A percentile compares a stretch with the other conserved stretches of the same genome.
phyloP scores from a whole-genome alignment of 2,113 vertebrate genomes.

The Tachycineta bicolor region DNA sequence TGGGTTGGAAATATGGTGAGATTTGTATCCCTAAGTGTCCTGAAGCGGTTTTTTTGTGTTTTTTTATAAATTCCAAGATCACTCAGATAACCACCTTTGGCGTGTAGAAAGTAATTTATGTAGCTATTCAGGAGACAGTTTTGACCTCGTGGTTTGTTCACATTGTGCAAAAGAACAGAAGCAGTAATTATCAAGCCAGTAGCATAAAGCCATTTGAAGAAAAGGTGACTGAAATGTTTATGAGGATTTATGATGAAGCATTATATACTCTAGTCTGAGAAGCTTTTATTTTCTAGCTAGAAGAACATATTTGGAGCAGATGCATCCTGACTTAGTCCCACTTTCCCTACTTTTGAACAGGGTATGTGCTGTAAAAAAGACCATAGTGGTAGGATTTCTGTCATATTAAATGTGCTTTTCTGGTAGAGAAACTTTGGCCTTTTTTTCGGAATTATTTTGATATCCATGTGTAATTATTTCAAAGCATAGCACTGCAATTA shows the following conservation, averaged over 20 bases:
- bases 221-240: background rate
- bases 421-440: background rate
- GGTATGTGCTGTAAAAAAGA: background rate
- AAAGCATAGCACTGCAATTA: background rate
- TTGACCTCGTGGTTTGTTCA: background rate
- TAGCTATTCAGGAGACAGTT: background rate
- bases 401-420: background rate
- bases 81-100: background rate
- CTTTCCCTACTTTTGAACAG: background rate
- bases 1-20: background rate
- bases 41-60: background rate
- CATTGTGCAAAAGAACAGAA: background rate
- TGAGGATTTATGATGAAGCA: background rate
- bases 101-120: background rate
- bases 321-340: background rate
- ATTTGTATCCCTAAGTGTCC: background rate
- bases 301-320: background rate
- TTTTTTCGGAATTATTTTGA: background rate
- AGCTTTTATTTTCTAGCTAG: background rate
- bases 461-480: background rate
- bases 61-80: background rate
- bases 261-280: background rate
- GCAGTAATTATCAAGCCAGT: background rate
- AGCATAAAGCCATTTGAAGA: background rate
- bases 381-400: background rate